Evolutionary conservation across 2,888 invertebrate genomes (phyloP).

Genomic region (Elegia similella): DNA sequence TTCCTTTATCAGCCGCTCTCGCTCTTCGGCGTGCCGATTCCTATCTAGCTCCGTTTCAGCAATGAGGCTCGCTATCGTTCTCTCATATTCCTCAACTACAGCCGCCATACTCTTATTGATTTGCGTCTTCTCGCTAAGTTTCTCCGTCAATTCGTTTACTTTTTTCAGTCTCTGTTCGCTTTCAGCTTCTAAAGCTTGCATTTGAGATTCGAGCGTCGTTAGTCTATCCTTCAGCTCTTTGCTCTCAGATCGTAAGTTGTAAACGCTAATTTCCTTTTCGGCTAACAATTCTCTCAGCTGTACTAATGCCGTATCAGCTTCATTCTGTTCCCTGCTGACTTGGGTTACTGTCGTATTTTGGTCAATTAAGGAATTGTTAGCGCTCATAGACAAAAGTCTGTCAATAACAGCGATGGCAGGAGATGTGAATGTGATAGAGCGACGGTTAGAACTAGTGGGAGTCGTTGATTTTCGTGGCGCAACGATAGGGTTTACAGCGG

Average conservation of each 20-base stretch:
- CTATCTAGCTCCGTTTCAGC: conserved; percentile 87
- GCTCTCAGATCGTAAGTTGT: conserved; percentile 72
- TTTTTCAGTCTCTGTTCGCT: conserved; percentile 57
- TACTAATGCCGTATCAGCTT: conserved; percentile 60
- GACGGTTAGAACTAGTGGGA: conserved; percentile 60
- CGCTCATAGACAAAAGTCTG: conserved; percentile 69
- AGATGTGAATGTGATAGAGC: conserved; percentile 68
- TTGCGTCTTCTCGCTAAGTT: conserved; percentile 64
- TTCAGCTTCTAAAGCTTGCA: conserved; percentile 56
- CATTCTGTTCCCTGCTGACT: conserved; percentile 48
- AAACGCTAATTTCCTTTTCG: conserved; percentile 78
- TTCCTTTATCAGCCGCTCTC: conserved; percentile 76
- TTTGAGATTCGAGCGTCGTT: conserved; percentile 57
- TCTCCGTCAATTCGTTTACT: conserved; percentile 62
- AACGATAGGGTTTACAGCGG: conserved; percentile 61
- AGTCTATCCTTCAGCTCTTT: conserved; percentile 74
- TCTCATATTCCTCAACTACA: conserved; percentile 89
- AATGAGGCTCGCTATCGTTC: conserved; percentile 88
- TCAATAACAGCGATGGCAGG: conserved; percentile 79
- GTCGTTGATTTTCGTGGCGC: conserved; percentile 56
- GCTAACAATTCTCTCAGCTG: conserved; percentile 77
- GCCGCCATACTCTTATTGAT: conserved; percentile 82
- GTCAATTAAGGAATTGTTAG: conserved; percentile 51
- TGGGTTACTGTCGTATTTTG: conserved; percentile 47
- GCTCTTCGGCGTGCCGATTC: conserved; percentile 79